Evolutionary conservation across 2,888 invertebrate genomes (phyloP).

Genomic region (Sphinx pinastri): DNA sequence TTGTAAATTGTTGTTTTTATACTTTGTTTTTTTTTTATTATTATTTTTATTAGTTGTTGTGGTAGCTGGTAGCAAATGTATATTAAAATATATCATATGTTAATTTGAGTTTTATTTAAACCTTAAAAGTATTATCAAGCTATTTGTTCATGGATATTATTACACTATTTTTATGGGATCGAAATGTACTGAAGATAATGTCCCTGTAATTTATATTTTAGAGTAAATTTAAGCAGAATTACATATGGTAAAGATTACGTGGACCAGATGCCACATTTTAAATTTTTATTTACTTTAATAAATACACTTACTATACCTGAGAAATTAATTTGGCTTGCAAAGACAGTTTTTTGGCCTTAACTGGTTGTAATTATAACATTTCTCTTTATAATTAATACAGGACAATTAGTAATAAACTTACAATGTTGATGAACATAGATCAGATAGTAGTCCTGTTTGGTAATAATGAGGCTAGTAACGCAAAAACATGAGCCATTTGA

Average conservation of each 20-base stretch:
- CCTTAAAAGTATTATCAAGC: background rate
- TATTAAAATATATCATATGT: constrained; percentile 18
- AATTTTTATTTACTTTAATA: background rate
- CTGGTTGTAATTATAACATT: no score
- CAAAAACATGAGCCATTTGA: no score
- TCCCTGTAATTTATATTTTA: no score
- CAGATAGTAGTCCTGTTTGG: background rate
- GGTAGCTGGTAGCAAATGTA: background rate
- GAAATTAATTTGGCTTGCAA: no score
- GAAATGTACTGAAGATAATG: background rate
- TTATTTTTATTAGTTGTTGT: no score
- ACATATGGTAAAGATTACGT: no score
- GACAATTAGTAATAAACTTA: background rate
- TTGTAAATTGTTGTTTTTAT: constrained; percentile 6
- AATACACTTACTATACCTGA: no score
- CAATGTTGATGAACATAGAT: background rate
- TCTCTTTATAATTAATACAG: no score
- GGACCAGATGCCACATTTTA: background rate
- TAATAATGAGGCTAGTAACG: no score
- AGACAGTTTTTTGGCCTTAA: no score
- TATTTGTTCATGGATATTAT: no score
- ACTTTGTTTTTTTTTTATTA: constrained; percentile 1
- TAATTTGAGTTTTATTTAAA: constrained; percentile 14
- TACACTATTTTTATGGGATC: background rate
- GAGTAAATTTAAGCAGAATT: no score